Evolutionary conservation across 2,113 vertebrate species (phyloP).

Genomic region (Plecturocebus donacophilus): DNA sequence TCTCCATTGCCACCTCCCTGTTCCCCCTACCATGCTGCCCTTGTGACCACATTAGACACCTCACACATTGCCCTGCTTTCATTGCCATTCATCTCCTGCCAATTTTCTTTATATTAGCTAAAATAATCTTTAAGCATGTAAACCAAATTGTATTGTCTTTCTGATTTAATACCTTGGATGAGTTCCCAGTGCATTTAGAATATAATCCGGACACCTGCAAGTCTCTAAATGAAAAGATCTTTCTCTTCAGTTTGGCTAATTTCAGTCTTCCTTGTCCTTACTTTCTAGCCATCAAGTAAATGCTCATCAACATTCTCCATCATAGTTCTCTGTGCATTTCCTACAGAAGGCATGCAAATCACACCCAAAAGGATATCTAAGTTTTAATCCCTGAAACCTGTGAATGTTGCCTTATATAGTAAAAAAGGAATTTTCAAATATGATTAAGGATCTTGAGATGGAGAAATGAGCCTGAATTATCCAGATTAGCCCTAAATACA

Average conservation of each 20-base stretch:
- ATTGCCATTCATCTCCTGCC: not conserved
- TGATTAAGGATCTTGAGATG: not conserved
- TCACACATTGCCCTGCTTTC: not conserved
- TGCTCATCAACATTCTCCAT: not conserved
- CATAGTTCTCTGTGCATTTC: not conserved
- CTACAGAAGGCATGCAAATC: not conserved
- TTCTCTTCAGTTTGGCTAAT: not conserved
- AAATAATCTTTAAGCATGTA: slow-evolving; percentile 2
- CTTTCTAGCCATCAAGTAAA: not conserved
- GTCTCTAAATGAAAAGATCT: not conserved
- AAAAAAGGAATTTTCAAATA: not conserved
- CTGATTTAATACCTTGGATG: slow-evolving; percentile 1
- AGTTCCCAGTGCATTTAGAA: not conserved
- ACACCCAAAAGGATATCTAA: not conserved
- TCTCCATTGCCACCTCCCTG: not conserved
- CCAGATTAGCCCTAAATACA: not conserved
- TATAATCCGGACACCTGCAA: slow-evolving; percentile 24
- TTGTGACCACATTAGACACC: not conserved
- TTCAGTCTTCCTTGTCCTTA: not conserved
- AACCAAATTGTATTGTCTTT: not conserved
- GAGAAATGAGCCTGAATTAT: not conserved
- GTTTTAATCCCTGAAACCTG: not conserved
- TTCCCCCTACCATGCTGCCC: not conserved
- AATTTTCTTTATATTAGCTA: not conserved
- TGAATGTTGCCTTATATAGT: not conserved